These are phyloP conservation scores for Clarias fuscus DNA, from an alignment of 2,797 vertebrate genomes.

Conservation along the genomic window DNA sequence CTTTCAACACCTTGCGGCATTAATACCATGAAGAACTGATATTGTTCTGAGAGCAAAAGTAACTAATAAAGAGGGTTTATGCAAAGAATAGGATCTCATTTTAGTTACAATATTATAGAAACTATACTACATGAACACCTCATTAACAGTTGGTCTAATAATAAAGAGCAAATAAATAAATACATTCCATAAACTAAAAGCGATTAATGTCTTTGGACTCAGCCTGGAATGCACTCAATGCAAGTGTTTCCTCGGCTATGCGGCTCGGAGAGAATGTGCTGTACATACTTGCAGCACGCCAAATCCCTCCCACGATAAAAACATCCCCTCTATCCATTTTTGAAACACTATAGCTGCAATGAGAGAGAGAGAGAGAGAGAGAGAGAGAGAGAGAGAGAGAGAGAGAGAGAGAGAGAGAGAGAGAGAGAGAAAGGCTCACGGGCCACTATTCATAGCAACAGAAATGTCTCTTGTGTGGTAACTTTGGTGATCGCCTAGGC, in stretches of 20 bases:
- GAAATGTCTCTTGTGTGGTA: constrained; percentile 68
- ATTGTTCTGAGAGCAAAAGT: not conserved
- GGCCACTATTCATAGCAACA: constrained; percentile 70
- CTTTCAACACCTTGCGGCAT: not conserved
- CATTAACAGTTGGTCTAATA: not conserved
- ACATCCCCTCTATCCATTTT: constrained; percentile 65
- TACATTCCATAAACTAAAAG: not conserved
- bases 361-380: not conserved
- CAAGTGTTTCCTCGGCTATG: constrained; percentile 39
- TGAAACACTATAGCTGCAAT: constrained; percentile 62
- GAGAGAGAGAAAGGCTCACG: constrained; percentile 50
- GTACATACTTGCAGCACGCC: constrained; percentile 49
- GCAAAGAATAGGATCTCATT: not conserved
- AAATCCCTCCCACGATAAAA: constrained; percentile 66
- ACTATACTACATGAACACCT: not conserved
- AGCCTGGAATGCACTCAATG: constrained; percentile 50
- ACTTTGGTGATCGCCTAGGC: constrained; percentile 71
- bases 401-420: not conserved
- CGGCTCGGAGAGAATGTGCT: constrained; percentile 1
- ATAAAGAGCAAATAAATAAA: not conserved
- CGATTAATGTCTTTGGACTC: constrained; percentile 55
- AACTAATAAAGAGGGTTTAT: not conserved
- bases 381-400: not conserved
- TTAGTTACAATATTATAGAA: constrained; percentile 7
- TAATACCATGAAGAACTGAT: not conserved